These are phyloP conservation scores for Sitophilus oryzae DNA, from an alignment of 1,140 invertebrate species.

Conservation along the genomic window DNA sequence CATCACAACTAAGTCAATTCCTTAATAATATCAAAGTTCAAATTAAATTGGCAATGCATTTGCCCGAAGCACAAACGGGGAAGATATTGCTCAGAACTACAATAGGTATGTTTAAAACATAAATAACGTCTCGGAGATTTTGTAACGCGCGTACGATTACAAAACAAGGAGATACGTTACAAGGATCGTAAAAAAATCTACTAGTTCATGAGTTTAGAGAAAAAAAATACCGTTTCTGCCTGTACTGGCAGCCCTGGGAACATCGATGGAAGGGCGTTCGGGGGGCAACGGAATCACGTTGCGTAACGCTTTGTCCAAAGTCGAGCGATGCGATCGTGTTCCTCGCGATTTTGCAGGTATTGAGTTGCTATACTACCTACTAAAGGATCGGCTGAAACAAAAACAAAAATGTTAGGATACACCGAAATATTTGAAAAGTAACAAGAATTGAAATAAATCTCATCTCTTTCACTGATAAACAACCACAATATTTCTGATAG, in stretches of 20 bases:
- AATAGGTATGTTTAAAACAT: conserved; percentile 5
- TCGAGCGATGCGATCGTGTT: conserved; percentile 95
- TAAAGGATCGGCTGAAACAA: conserved; percentile 78
- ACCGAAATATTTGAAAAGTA: too few species aligned
- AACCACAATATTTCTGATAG: too few species aligned
- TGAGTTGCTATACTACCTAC: conserved; percentile 97
- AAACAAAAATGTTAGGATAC: conserved; percentile 1
- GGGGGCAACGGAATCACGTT: conserved; percentile 61
- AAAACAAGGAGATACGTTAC: neutral
- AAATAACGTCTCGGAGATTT: conserved; percentile 8
- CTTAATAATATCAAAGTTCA: neutral
- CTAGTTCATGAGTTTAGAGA: conserved; percentile 6
- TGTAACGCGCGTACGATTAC: conserved; percentile 10
- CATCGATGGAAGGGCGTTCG: conserved; percentile 24
- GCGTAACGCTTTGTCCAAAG: conserved; percentile 98
- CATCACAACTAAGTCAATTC: conserved; percentile 8
- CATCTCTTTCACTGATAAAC: too few species aligned
- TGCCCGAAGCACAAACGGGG: neutral
- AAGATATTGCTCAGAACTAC: conserved; percentile 4
- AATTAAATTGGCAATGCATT: neutral
- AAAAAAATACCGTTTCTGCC: conserved; percentile 32
- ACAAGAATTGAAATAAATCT: too few species aligned
- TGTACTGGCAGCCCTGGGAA: conserved; percentile 35
- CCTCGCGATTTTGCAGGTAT: conserved; percentile 94
- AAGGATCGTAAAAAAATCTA: conserved; percentile 11